phyloP scores from a whole-genome alignment of 2,797 vertebrate genomes.

The Argentina silus region DNA sequence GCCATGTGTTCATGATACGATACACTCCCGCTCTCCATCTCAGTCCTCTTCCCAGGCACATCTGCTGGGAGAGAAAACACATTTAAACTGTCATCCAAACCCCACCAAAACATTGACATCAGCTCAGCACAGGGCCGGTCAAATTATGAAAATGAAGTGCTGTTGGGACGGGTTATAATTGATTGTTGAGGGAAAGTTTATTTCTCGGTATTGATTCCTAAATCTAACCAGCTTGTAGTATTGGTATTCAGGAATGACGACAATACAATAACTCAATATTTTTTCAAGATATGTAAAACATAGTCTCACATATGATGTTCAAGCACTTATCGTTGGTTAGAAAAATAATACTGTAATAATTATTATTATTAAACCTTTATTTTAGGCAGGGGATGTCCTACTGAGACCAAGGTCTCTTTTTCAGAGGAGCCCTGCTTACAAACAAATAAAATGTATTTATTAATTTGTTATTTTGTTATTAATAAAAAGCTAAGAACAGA shows the following conservation, averaged over 20 bases:
- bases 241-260: conserved; percentile 13
- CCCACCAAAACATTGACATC: conserved; percentile 75
- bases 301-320: no score
- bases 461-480: neutral
- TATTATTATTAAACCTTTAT: no score
- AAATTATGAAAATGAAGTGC: conserved; percentile 88
- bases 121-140: conserved; percentile 59
- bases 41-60: conserved; percentile 78
- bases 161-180: conserved; percentile 77
- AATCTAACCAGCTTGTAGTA: conserved; percentile 32
- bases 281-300: no score
- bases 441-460: neutral
- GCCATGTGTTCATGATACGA: conserved; percentile 70
- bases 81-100: conserved; percentile 63
- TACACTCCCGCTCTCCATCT: conserved; percentile 22
- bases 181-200: conserved; percentile 69
- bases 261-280: no score
- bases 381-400: no score
- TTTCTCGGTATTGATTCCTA: conserved; percentile 74
- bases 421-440: neutral
- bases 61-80: conserved; percentile 81
- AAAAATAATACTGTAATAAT: no score
- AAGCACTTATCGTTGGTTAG: no score
- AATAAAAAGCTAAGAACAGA: neutral
- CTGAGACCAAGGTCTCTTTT: no score